Conservation (phyloP, 2,888 invertebrate species). For the Tetragnatha montana region DNA sequence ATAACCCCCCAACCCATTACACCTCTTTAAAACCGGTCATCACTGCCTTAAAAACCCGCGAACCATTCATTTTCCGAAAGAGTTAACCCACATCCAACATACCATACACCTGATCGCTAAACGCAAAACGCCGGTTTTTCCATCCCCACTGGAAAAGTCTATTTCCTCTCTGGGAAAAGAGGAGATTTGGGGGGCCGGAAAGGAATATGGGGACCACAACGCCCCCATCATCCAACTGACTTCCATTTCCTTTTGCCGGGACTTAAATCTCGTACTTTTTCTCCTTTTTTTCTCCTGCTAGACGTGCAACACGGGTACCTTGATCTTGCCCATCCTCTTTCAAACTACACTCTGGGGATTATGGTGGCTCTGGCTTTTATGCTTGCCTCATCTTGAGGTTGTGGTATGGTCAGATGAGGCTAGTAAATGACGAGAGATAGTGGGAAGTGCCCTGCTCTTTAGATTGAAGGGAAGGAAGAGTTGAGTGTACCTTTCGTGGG, state of each 20-base stretch:
- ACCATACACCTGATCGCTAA: conserved; percentile 44
- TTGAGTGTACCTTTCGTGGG: no score
- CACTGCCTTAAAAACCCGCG: conserved; percentile 29
- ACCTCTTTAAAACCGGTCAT: conserved; percentile 9
- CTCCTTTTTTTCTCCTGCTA: conserved; percentile 8
- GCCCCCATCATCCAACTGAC: conserved; percentile 43
- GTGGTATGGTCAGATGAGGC: neutral
- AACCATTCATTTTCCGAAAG: neutral
- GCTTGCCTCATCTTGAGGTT: neutral
- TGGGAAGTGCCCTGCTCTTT: neutral
- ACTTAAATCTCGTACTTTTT: conserved; percentile 39
- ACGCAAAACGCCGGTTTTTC: conserved; percentile 35
- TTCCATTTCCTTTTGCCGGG: conserved; percentile 55
- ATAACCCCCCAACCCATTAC: neutral
- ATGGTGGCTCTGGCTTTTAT: neutral
- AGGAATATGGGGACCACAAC: conserved; percentile 48
- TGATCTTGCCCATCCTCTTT: conserved; percentile 23
- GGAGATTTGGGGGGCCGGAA: conserved; percentile 38
- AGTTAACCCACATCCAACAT: neutral
- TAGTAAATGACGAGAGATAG: neutral
- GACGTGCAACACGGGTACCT: neutral
- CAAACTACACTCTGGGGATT: conserved; percentile 56
- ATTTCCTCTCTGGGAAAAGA: conserved; percentile 45
- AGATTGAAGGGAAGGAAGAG: neutral
- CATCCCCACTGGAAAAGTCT: conserved; percentile 42